Evolutionary conservation across 2,888 invertebrate species (phyloP).

Genomic region (Hedychridium roseum): DNA sequence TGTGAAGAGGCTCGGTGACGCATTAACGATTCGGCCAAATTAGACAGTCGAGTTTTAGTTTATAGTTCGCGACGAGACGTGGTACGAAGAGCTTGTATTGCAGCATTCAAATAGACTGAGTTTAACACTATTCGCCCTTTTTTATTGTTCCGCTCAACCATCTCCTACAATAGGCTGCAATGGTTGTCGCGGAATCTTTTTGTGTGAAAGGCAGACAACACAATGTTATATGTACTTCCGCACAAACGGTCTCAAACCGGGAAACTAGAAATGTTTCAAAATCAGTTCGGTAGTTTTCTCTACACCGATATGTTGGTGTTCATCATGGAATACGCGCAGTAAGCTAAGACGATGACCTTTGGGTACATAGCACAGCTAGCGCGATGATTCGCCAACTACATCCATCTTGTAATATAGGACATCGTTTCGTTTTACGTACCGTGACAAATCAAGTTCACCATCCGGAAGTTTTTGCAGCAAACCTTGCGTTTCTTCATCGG

Average conservation of each 20-base stretch:
- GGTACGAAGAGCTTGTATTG: too few species aligned
- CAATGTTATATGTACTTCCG: background rate
- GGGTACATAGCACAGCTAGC: background rate
- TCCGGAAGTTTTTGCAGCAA: background rate
- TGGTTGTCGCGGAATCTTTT: background rate
- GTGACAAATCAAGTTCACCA: background rate
- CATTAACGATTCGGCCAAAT: too few species aligned
- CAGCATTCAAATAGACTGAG: too few species aligned
- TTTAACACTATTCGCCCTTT: too few species aligned
- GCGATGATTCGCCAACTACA: background rate
- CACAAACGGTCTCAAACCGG: background rate
- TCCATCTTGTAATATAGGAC: background rate
- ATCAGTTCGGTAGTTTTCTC: constrained; percentile 1
- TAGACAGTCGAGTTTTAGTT: too few species aligned
- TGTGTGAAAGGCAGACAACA: background rate
- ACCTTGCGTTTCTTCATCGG: constrained; percentile 1
- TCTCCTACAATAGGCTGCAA: too few species aligned
- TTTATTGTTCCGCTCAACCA: too few species aligned
- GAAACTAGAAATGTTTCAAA: background rate
- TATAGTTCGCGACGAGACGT: too few species aligned
- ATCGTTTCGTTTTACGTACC: background rate
- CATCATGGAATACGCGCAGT: background rate
- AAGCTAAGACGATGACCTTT: background rate
- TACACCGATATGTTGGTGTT: background rate
- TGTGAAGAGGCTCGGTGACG: too few species aligned